Conservation (phyloP, 2,797 vertebrate species). For the Diplodus puntazzo region DNA sequence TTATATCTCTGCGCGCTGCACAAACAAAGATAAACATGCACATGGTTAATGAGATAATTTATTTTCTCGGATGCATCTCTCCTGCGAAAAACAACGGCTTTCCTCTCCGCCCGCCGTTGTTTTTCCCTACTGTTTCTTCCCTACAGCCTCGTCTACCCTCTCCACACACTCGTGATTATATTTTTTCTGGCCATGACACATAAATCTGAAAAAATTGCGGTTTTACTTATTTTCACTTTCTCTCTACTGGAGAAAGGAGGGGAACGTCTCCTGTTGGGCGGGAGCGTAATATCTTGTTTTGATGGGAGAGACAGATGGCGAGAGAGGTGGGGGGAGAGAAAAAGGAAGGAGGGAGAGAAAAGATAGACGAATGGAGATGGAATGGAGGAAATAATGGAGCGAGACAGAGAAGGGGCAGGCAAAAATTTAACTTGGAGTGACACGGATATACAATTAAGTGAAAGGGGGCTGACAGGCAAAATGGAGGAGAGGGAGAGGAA, state of each 20-base stretch:
- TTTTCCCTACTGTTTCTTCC: background rate
- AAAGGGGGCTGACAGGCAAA: slow-evolving; percentile 51
- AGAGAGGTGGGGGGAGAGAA: background rate
- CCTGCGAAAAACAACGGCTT: slow-evolving; percentile 3
- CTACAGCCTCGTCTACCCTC: slow-evolving; percentile 12
- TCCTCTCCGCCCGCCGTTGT: background rate
- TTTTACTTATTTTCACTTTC: slow-evolving; percentile 54
- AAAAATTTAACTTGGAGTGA: slow-evolving; percentile 65
- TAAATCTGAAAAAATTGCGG: slow-evolving; percentile 54
- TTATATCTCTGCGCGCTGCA: background rate
- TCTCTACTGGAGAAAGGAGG: slow-evolving; percentile 34
- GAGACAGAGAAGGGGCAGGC: slow-evolving; percentile 55
- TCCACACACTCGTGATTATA: slow-evolving; percentile 35
- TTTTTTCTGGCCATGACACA: slow-evolving; percentile 54
- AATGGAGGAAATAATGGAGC: slow-evolving; percentile 62
- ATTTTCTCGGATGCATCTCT: slow-evolving; percentile 22
- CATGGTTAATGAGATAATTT: slow-evolving; percentile 35
- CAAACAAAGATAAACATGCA: slow-evolving; percentile 26
- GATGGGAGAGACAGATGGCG: slow-evolving; percentile 56
- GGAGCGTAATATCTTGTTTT: slow-evolving; percentile 61
- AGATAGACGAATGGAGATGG: slow-evolving; percentile 36
- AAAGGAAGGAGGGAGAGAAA: slow-evolving; percentile 20
- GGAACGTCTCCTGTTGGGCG: slow-evolving; percentile 34
- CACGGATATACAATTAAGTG: slow-evolving; percentile 59
- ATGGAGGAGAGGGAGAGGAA: slow-evolving; percentile 44